Percentiles rank a stretch among this genome's conserved stretches.
Conservation (phyloP, 2,113 vertebrate genomes). For the Ursus arctos region DNA sequence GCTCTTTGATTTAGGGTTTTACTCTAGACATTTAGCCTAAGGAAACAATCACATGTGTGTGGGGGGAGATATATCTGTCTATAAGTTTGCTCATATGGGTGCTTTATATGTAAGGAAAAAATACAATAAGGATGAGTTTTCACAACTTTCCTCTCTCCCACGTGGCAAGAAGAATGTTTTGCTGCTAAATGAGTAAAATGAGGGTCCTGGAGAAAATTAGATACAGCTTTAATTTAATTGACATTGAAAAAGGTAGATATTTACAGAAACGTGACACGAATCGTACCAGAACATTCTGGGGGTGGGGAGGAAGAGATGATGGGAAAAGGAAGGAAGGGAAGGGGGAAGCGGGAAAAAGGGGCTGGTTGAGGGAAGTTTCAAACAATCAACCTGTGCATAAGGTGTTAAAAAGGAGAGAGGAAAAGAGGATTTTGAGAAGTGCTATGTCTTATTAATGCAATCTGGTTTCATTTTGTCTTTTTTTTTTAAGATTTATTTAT, state of each 20-base stretch:
- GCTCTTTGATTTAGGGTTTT: neutral
- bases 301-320: neutral
- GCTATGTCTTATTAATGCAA: neutral
- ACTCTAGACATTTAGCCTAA: neutral
- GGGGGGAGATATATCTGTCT: neutral
- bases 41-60: neutral
- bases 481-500: neutral
- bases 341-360: neutral
- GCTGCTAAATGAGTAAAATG: neutral
- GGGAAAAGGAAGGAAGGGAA: neutral
- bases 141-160: neutral
- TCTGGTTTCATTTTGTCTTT: neutral
- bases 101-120: neutral
- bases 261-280: neutral
- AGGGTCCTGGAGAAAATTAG: neutral
- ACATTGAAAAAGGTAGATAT: neutral
- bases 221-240: constrained; percentile 21
- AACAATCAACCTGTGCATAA: neutral
- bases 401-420: neutral
- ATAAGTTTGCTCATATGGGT: neutral
- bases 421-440: neutral
- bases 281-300: neutral
- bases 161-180: constrained; percentile 8
- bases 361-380: neutral
- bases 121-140: neutral